These are phyloP conservation scores for Anastrepha ludens DNA, from an alignment of 1,140 invertebrate species.

Conservation along the genomic window DNA sequence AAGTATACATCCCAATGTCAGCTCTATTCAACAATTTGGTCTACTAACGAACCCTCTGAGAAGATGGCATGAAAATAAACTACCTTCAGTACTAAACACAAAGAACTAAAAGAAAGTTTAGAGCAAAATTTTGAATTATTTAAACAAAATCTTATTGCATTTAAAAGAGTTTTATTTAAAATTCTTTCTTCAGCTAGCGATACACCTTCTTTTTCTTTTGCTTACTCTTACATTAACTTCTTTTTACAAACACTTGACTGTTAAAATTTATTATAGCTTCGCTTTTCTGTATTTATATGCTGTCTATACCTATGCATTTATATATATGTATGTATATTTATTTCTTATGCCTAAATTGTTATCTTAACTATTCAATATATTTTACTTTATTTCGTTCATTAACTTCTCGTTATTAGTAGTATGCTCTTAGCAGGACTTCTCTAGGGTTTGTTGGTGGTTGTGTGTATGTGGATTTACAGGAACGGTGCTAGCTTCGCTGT, in stretches of 20 bases:
- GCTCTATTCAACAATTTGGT: no score
- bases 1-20: no score
- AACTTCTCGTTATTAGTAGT: background rate
- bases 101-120: no score
- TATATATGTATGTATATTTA: slow-evolving; percentile 15
- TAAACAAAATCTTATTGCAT: no score
- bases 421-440: background rate
- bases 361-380: slow-evolving; percentile 11
- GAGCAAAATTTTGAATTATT: no score
- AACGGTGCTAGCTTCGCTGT: background rate
- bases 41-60: no score
- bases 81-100: no score
- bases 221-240: background rate
- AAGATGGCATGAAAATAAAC: no score
- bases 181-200: background rate
- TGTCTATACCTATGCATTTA: background rate
- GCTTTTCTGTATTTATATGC: background rate
- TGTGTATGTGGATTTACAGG: slow-evolving; percentile 9
- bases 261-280: background rate
- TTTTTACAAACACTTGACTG: background rate
- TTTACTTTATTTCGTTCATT: slow-evolving; percentile 40
- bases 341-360: background rate
- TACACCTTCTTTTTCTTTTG: background rate
- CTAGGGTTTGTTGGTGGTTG: slow-evolving; percentile 25
- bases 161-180: no score